These are phyloP conservation scores for Beaufortia kweichowensis DNA, from an alignment of 2,113 vertebrate genomes.

Conservation along the genomic window DNA sequence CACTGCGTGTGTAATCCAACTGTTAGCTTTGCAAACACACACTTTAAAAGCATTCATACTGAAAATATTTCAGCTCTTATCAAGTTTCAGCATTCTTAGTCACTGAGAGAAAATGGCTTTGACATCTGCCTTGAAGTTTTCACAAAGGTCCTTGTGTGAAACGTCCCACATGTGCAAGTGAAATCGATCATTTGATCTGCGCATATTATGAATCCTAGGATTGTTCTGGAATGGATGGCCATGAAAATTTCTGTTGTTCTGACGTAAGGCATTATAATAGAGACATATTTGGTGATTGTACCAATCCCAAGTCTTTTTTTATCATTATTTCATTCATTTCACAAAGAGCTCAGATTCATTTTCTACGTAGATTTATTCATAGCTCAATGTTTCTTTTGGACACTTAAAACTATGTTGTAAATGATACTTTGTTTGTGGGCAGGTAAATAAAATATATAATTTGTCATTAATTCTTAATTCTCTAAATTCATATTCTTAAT, in stretches of 20 bases:
- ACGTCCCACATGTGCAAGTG: slow-evolving; percentile 29
- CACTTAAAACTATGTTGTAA: too few relatives aligned
- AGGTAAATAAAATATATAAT: background rate
- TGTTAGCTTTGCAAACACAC: too few relatives aligned
- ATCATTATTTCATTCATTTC: background rate
- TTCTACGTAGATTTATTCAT: background rate
- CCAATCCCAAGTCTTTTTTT: too few relatives aligned
- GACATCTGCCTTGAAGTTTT: slow-evolving; percentile 34
- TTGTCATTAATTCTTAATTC: background rate
- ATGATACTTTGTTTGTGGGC: too few relatives aligned
- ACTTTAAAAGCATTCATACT: background rate
- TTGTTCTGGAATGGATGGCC: slow-evolving; percentile 30
- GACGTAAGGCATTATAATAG: slow-evolving; percentile 33
- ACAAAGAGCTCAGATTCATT: slow-evolving; percentile 25
- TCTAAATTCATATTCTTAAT: too few relatives aligned
- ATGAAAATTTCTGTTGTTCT: background rate
- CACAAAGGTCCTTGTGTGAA: slow-evolving; percentile 36
- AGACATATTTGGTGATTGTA: slow-evolving; percentile 10
- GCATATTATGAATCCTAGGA: slow-evolving; percentile 31
- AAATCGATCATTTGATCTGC: slow-evolving; percentile 42
- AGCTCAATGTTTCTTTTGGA: background rate
- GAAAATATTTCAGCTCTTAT: slow-evolving; percentile 35
- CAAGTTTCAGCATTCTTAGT: slow-evolving; percentile 41
- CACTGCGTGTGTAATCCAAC: too few relatives aligned
- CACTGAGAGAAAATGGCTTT: slow-evolving; percentile 41